phyloP scores from a whole-genome alignment of 2,113 vertebrate genomes.

The Hiodon tergisus region DNA sequence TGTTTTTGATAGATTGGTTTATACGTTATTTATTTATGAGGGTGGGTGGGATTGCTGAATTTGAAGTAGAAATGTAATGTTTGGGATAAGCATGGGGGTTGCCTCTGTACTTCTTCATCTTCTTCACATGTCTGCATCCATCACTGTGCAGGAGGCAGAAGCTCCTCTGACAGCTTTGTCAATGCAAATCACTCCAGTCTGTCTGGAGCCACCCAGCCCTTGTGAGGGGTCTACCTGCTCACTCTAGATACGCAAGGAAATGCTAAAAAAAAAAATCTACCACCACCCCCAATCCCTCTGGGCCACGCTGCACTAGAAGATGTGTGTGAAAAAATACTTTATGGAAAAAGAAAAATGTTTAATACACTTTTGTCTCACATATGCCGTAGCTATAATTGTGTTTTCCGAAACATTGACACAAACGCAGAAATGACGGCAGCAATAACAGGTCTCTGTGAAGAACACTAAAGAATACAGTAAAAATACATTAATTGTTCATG shows the following conservation, averaged over 20 bases:
- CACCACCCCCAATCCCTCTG: constrained; percentile 27
- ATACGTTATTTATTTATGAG: too few relatives aligned
- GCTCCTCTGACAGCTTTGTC: constrained; percentile 72
- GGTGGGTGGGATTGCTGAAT: constrained; percentile 3
- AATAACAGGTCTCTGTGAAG: too few relatives aligned
- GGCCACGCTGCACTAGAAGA: neutral
- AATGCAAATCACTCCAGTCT: constrained; percentile 69
- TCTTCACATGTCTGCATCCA: constrained; percentile 58
- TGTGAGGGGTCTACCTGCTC: constrained; percentile 57
- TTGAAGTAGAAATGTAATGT: constrained; percentile 34
- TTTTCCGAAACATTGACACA: too few relatives aligned
- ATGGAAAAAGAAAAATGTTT: neutral
- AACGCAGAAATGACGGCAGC: neutral
- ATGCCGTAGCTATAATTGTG: too few relatives aligned
- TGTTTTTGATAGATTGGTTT: too few relatives aligned
- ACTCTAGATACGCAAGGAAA: constrained; percentile 36
- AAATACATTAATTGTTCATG: neutral
- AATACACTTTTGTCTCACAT: too few relatives aligned
- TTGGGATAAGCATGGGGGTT: constrained; percentile 2
- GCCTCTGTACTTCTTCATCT: neutral
- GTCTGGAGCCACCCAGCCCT: constrained; percentile 56
- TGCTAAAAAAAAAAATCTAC: constrained; percentile 45
- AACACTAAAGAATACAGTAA: neutral
- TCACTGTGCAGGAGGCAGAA: constrained; percentile 61
- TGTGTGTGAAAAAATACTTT: constrained; percentile 11